phyloP scores from a whole-genome alignment of 2,888 invertebrate genomes.

The Apodemia duryi region DNA sequence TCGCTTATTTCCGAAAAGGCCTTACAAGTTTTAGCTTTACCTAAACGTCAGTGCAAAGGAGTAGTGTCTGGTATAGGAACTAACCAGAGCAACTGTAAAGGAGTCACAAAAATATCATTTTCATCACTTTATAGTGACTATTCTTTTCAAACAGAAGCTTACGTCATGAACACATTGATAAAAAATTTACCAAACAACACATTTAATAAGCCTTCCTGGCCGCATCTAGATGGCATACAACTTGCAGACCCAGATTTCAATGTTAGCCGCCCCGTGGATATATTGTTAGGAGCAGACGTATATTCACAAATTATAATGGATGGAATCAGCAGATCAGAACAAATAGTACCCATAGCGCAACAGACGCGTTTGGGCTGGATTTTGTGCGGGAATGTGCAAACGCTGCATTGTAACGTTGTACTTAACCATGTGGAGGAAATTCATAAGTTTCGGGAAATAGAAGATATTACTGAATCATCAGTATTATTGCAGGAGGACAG shows the following conservation, averaged over 20 bases:
- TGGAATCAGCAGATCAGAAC: background rate
- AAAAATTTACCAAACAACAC: slow-evolving; percentile 16
- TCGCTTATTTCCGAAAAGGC: background rate
- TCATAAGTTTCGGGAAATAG: slow-evolving; percentile 17
- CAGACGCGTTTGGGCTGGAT: slow-evolving; percentile 21
- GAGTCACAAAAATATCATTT: background rate
- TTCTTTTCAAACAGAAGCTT: slow-evolving; percentile 16
- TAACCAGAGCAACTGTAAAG: slow-evolving; percentile 15
- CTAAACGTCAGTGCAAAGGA: background rate
- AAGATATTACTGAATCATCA: slow-evolving; percentile 18
- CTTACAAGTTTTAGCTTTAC: background rate
- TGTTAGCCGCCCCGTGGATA: slow-evolving; percentile 22
- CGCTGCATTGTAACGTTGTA: slow-evolving; percentile 1
- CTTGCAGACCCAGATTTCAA: slow-evolving; percentile 31
- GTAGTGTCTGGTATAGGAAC: slow-evolving; percentile 5
- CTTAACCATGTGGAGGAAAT: slow-evolving; percentile 9
- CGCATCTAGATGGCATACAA: slow-evolving; percentile 23
- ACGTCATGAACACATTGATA: slow-evolving; percentile 19
- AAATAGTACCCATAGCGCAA: slow-evolving; percentile 28
- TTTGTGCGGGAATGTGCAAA: slow-evolving; percentile 8
- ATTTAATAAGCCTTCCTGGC: slow-evolving; percentile 26
- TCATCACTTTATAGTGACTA: slow-evolving; percentile 10
- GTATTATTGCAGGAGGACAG: slow-evolving; percentile 22
- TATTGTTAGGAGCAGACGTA: slow-evolving; percentile 28
- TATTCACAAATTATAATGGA: slow-evolving; percentile 22